A percentile compares a stretch with the other conserved stretches of the same genome.
phyloP scores from a whole-genome alignment of 2,113 vertebrate genomes.

The Ochotona curzoniae region DNA sequence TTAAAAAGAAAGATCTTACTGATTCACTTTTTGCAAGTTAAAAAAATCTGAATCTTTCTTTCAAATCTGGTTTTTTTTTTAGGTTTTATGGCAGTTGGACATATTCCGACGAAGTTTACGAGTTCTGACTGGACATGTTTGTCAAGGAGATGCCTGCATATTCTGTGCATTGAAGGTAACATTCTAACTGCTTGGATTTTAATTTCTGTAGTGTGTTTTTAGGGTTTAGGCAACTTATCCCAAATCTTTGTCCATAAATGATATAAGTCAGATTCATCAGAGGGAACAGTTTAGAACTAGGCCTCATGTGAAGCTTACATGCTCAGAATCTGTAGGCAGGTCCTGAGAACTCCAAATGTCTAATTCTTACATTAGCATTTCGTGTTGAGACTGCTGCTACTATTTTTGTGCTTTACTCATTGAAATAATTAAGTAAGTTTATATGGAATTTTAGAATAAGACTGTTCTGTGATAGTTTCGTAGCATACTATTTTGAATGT shows the following conservation, averaged over 20 bases:
- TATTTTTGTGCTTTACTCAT: neutral
- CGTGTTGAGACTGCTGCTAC: neutral
- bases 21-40: neutral
- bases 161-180: constrained; percentile 98
- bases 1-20: neutral
- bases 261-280: neutral
- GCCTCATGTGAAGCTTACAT: neutral
- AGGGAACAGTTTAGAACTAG: neutral
- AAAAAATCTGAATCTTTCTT: neutral
- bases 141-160: constrained; percentile 96
- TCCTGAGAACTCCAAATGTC: neutral
- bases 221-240: neutral
- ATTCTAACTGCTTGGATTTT: neutral
- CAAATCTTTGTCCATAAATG: neutral
- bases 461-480: neutral
- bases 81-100: constrained; percentile 99
- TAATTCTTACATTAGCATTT: neutral
- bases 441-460: neutral
- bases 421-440: neutral
- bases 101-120: constrained; percentile 97
- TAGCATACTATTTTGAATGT: neutral
- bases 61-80: neutral
- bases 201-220: neutral
- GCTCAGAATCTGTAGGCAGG: neutral
- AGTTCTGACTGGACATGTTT: constrained; percentile 94